Percentiles rank a stretch among this genome's conserved stretches.
These are phyloP conservation scores for Sarcophaga caerulescens DNA, from an alignment of 2,888 invertebrate species.

Conservation along the genomic window DNA sequence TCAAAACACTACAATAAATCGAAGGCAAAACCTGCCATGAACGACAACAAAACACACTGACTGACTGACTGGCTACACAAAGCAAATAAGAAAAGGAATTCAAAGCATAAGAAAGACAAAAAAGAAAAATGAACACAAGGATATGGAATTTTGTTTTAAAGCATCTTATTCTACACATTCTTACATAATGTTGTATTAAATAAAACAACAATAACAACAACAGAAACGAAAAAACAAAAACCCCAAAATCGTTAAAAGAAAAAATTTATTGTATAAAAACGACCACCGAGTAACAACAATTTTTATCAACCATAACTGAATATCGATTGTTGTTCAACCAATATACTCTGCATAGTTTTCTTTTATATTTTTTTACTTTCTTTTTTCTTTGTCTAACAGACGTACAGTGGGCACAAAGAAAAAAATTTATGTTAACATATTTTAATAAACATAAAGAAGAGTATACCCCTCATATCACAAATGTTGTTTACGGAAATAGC, in stretches of 20 bases:
- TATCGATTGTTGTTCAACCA: conserved; percentile 64
- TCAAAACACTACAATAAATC: not conserved
- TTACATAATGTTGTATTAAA: conserved; percentile 18
- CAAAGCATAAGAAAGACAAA: not conserved
- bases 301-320: conserved; percentile 60
- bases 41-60: not conserved
- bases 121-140: not conserved
- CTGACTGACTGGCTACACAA: conserved; percentile 17
- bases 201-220: conserved; percentile 4
- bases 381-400: not conserved
- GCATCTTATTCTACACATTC: conserved; percentile 22
- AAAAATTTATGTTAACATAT: not conserved
- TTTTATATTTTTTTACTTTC: not conserved
- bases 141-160: conserved; percentile 26
- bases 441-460: no score
- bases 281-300: conserved; percentile 38
- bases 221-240: conserved; percentile 1
- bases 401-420: conserved; percentile 8
- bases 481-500: no score
- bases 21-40: not conserved
- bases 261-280: conserved; percentile 14
- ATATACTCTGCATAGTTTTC: conserved; percentile 29
- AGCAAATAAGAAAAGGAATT: not conserved
- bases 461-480: no score
- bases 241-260: not conserved